Conservation (phyloP, 1,140 invertebrate genomes). For the Babylonia areolata region DNA sequence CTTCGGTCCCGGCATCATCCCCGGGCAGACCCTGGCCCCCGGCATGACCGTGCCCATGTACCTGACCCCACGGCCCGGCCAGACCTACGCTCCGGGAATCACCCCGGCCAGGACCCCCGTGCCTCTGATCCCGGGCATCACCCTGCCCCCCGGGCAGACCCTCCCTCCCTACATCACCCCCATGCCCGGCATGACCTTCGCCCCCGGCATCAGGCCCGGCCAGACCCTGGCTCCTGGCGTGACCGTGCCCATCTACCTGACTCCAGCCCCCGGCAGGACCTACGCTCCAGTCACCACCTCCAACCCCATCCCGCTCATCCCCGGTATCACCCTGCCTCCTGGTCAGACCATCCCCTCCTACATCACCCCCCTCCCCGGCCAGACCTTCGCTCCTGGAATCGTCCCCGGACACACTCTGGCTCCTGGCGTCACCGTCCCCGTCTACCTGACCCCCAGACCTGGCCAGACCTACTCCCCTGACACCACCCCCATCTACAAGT, state of each 20-base stretch:
- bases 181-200: conserved; percentile 42
- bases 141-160: conserved; percentile 48
- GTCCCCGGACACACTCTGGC: conserved; percentile 50
- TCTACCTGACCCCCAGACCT: conserved; percentile 49
- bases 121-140: conserved; percentile 37
- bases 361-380: conserved; percentile 57
- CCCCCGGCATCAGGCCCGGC: conserved; percentile 38
- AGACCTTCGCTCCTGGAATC: conserved; percentile 53
- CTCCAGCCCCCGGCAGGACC: conserved; percentile 54
- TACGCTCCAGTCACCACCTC: conserved; percentile 36
- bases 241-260: conserved; percentile 41
- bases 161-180: conserved; percentile 47
- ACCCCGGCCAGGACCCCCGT: conserved; percentile 48
- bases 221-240: conserved; percentile 44
- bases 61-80: conserved; percentile 52
- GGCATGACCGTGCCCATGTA: conserved; percentile 41
- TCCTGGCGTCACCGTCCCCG: conserved; percentile 50
- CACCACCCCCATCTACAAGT: neutral
- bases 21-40: conserved; percentile 51
- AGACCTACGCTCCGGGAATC: conserved; percentile 52
- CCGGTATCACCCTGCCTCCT: conserved; percentile 35
- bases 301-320: conserved; percentile 21
- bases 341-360: conserved; percentile 44
- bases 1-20: conserved; percentile 53
- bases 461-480: conserved; percentile 48